Percentiles rank a stretch among this genome's conserved stretches.
Evolutionary conservation across 2,888 invertebrate species (phyloP).

Genomic region (Drosophila macrospina): DNA sequence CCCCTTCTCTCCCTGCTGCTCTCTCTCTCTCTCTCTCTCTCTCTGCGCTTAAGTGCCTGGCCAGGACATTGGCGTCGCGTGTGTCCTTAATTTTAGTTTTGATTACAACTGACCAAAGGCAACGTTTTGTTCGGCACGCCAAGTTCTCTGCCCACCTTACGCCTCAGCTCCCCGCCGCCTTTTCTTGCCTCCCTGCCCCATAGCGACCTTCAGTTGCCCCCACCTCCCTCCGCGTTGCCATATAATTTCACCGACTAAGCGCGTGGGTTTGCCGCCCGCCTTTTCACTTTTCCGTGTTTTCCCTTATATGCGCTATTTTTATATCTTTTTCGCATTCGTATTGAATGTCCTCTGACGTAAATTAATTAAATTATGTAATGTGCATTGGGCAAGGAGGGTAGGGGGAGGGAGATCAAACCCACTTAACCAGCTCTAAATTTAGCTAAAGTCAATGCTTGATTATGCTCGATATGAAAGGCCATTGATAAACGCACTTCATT

Average conservation of each 20-base stretch:
- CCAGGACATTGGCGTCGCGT: slow-evolving; percentile 65
- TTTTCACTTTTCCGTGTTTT: slow-evolving; percentile 26
- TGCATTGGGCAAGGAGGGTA: background rate
- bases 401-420: background rate
- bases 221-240: background rate
- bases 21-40: background rate
- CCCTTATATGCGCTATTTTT: slow-evolving; percentile 49
- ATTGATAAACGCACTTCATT: slow-evolving; percentile 22
- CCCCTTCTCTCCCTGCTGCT: background rate
- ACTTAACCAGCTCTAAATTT: slow-evolving; percentile 59
- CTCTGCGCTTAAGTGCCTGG: slow-evolving; percentile 2
- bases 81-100: slow-evolving; percentile 76
- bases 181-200: no score
- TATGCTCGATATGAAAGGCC: slow-evolving; percentile 1
- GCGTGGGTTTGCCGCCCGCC: slow-evolving; percentile 23
- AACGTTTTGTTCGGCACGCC: slow-evolving; percentile 41
- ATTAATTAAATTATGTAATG: slow-evolving; percentile 75
- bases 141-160: slow-evolving; percentile 2
- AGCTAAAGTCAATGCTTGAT: slow-evolving; percentile 27
- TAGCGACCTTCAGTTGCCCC: slow-evolving; percentile 19
- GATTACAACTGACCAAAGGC: slow-evolving; percentile 53
- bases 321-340: slow-evolving; percentile 53
- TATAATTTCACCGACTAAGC: slow-evolving; percentile 29
- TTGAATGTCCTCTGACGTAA: slow-evolving; percentile 77
- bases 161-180: background rate